Base-by-base conservation (phyloP, 1,140 invertebrate species). In the Monochamus saltuarius region DNA sequence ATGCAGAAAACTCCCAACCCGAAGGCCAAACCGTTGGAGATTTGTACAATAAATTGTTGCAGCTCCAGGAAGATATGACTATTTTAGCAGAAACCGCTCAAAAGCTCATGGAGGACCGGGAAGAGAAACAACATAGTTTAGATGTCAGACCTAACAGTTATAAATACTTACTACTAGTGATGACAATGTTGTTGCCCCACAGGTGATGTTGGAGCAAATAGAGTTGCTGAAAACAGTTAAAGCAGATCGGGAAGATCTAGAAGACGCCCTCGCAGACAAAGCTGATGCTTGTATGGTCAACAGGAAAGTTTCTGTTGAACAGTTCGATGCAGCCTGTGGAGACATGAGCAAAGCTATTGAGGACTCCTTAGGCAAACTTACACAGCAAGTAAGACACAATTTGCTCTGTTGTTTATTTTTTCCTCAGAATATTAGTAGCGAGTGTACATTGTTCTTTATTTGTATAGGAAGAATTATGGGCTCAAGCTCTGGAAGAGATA, bases 231-330 rank as follows among this genome's bases (percentile, higher is more conserved):
- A 75, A 57, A 72, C 69, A 0, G 57, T 71, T 0, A 87, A 89
- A 76, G 81, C 87, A 14, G 83, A 89, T 63, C 82, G 84, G 56
- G 82, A 84, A 64, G 85, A 87, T 65, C 76, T 89, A 61, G 82
- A 86, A 46, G 84, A 88, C 50, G 81, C 85, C 1, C 75, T 89
- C 59, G 85, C 86, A 0, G 84, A 87, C 16, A 90, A 90, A 75
- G 87, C 87, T 0, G 87, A 89, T 69, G 76, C 84, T 42, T 78
- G 80, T 1, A 75, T 82, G 55, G 75, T 89, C 43, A 83, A 86
- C 17, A 80, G 83, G 2, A 90, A 90, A 67, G 87, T 89, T 3
- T 89, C 87, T 0, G 79, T 84, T 53, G 86, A 89, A 37, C 84
- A 87, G 65, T 85, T 89, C 66, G 84, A 87, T 52, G 77, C 82